Base-by-base conservation (phyloP, 2,888 invertebrate species). In the Andrena bicolor region DNA sequence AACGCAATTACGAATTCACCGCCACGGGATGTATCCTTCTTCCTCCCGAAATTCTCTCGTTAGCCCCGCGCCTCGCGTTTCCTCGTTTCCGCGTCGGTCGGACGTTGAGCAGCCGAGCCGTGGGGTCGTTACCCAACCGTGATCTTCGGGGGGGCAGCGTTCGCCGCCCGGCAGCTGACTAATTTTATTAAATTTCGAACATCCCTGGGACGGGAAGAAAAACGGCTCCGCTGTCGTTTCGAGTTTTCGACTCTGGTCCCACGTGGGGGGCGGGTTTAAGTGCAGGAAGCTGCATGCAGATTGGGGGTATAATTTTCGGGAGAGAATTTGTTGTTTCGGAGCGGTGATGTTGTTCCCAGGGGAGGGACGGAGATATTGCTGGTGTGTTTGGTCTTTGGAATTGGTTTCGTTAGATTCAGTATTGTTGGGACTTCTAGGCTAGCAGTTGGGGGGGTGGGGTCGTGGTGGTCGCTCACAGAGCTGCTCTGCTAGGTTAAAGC, bases 1-100 rank as follows among this genome's bases (percentile, higher is more conserved):
- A 64, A 70, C 69, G 49, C 63, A 79, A 70, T 79, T 76, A 70
- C 58, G 63, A 74, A 75, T 68, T 75, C 53, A 61, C 41, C 41
- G 51, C 41, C n/a, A 41, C 65, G 73, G 32, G 53, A 56, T 26
- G 48, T 60, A 66, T 74, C 41, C 60, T 58, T 48, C 60, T 66
- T 35, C 48, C 66, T 32, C 28, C 35, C 32, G 30, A 28, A 73
- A 63, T 41, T 53, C 69, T 48, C 76, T 73, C 48, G 71, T 76
- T 76, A 64, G 69, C 32, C 48, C 20, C 2, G 30, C 26, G 26
- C 16, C 32, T 28, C 20, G 70, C 28, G 48, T 35, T 41, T 71
- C 48, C 41, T 64, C 73, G 41, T 73, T 73, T 73, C 48, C 41
- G 10, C 5, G 28, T 8, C n/a, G 49, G 32, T 32, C 30, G 51